phyloP scores from a whole-genome alignment of 2,888 invertebrate genomes.

The Dendrolimus houi region DNA sequence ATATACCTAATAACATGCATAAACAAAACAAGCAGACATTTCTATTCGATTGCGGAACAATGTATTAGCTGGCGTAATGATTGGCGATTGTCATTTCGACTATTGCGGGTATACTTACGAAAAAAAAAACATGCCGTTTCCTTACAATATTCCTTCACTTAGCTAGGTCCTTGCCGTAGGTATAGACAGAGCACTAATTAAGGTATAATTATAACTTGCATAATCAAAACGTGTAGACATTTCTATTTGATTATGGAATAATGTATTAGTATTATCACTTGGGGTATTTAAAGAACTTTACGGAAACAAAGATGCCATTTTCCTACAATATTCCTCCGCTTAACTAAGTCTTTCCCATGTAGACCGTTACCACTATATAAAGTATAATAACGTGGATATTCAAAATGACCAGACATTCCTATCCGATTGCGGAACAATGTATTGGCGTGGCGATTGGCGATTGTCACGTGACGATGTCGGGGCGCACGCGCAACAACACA shows the following conservation, averaged over 20 bases:
- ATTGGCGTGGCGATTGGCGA: conserved; percentile 2
- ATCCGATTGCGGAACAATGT: not conserved
- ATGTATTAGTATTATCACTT: no score
- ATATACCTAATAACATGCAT: no score
- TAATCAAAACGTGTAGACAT: no score
- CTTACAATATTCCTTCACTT: not conserved
- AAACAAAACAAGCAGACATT: no score
- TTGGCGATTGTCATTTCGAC: no score
- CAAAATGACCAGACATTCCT: not conserved
- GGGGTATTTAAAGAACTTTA: no score
- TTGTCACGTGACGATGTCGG: conserved; percentile 28
- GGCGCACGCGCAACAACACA: conserved; percentile 33
- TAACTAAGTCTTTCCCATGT: not conserved
- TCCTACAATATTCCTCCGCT: not conserved
- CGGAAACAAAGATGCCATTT: not conserved
- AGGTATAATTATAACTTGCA: not conserved
- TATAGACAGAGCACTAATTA: not conserved
- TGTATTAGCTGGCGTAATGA: no score
- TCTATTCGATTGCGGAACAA: no score
- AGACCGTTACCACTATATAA: not conserved
- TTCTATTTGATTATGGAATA: no score
- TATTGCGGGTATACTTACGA: no score
- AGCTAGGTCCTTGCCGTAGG: not conserved
- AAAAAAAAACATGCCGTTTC: not conserved
- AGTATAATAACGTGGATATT: not conserved